Evolutionary conservation across 1,140 invertebrate genomes (phyloP), one percentile per base, ranked within the genome.

Genomic region (Episyrphus balteatus): DNA sequence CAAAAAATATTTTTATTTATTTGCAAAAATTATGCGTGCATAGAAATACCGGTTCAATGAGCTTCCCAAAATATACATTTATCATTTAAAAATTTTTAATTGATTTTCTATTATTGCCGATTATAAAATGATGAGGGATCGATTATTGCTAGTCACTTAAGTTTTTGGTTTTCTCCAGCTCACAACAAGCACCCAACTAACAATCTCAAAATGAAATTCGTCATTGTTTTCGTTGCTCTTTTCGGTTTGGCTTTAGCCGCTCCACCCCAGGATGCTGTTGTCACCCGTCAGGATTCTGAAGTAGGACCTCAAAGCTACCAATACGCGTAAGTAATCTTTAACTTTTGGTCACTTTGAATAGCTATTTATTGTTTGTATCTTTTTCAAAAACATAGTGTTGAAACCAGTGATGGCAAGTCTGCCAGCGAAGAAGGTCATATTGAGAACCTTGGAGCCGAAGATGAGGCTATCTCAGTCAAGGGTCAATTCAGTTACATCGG

Each of bases 401-500:
- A 81, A 62, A 79, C 79, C 44, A 78, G 73, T 17, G 80, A 83
- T 59, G 80, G 79, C 19, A 81, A 80, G 51, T 53, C 62, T 0
- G 75, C 73, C 0, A 69, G 77, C 52, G 79, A 82, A 57, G 62
- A 73, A 37, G 81, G 80, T 11, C 75, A 73, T 54, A 58, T 83
- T 52, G 79, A 80, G 59, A 79, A 82, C 55, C 62, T 73, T 48
- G 76, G 74, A 8, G 75, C 75, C 44, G 74, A 80, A 44, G 69
- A 73, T 11, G 75, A 77, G 53, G 71, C 72, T 12, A 61, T 76
- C 50, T 73, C 76, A 13, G 75, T 74, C 9, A 71, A 76, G 51
- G 81, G 81, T 1, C 74, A 73, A 6, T 80, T 75, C 64, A 69
- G 69, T 21, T 85, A 83, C 70, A 74, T 75, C 15, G 78, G 77